Conservation (phyloP, 2,797 vertebrate genomes). For the Orestias chungarensis region DNA sequence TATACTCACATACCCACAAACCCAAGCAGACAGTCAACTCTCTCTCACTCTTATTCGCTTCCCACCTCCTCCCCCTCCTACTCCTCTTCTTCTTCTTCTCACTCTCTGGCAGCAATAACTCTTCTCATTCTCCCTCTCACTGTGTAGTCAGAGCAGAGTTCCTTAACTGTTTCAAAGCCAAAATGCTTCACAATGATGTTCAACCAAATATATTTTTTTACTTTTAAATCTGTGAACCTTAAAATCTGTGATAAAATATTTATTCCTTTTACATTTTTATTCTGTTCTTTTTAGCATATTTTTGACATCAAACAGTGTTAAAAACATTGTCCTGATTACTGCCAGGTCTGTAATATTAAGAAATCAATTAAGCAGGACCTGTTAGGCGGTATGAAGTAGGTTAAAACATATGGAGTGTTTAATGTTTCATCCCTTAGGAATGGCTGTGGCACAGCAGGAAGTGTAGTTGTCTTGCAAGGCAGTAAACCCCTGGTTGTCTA, state of each 20-base stretch:
- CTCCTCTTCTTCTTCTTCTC: slow-evolving; percentile 28
- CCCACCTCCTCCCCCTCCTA: slow-evolving; percentile 20
- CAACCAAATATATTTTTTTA: not conserved
- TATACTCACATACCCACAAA: slow-evolving; percentile 26
- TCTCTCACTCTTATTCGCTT: slow-evolving; percentile 41
- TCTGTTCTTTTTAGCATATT: not conserved
- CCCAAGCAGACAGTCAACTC: slow-evolving; percentile 61
- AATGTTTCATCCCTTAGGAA: no score
- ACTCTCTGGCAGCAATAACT: slow-evolving; percentile 51
- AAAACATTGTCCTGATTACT: no score
- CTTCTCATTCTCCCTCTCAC: slow-evolving; percentile 42
- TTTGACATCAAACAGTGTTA: not conserved
- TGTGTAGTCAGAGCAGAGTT: slow-evolving; percentile 43
- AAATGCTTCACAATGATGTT: not conserved
- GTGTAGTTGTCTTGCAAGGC: no score
- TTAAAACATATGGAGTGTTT: no score
- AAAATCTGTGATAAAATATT: not conserved
- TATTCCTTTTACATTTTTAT: not conserved
- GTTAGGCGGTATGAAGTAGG: no score
- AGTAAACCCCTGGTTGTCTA: no score
- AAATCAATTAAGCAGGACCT: no score
- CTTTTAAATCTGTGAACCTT: not conserved
- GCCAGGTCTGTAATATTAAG: no score
- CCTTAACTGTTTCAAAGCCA: slow-evolving; percentile 70
- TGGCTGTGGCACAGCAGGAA: no score